Evolutionary conservation across 2,888 invertebrate genomes (phyloP).

Genomic region (Ophioninae sp.): DNA sequence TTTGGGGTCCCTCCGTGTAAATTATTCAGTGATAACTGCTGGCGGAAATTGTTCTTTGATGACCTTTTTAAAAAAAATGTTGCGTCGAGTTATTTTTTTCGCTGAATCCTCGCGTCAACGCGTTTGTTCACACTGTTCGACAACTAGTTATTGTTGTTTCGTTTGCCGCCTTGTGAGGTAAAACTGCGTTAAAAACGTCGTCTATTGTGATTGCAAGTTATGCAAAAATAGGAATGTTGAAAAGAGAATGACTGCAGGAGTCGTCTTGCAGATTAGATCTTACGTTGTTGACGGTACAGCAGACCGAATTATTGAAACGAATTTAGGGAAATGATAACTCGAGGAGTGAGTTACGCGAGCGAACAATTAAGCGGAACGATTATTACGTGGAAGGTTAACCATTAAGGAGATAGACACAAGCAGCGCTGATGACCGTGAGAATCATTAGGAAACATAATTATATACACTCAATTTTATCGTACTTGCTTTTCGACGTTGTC

Average conservation of each 20-base stretch:
- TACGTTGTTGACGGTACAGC: neutral
- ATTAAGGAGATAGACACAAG: constrained; percentile 2
- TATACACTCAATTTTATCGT: constrained; percentile 67
- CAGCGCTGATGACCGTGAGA: constrained; percentile 27
- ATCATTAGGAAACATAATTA: constrained; percentile 63
- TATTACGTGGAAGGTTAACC: neutral
- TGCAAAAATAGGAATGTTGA: neutral
- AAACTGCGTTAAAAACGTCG: neutral
- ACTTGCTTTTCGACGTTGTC: constrained; percentile 67
- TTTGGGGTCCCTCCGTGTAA: neutral
- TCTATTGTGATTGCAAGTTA: neutral
- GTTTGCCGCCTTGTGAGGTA: neutral
- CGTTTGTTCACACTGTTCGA: neutral
- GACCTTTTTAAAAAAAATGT: neutral
- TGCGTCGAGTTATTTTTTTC: neutral
- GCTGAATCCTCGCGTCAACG: neutral
- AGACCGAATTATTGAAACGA: neutral
- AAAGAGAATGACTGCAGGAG: neutral
- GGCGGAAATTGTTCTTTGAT: neutral
- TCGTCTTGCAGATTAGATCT: constrained; percentile 1
- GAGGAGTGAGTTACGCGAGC: neutral
- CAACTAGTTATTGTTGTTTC: neutral
- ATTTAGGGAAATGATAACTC: neutral
- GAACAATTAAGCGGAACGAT: constrained; percentile 14
- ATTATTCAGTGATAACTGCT: neutral